Conservation (phyloP, 2,797 vertebrate species). For the Esox lucius region DNA sequence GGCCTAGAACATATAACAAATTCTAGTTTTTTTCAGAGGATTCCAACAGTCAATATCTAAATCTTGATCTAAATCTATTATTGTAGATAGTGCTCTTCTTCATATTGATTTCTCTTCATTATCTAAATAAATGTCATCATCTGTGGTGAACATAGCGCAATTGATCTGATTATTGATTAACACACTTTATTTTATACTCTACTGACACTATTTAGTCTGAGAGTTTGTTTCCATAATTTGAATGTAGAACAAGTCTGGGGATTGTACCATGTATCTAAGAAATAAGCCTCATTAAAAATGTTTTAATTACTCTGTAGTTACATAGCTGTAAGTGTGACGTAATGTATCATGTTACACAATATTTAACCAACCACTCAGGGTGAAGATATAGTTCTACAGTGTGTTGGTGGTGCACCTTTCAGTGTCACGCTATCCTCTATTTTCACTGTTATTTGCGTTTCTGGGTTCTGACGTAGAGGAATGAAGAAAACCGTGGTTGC, state of each 20-base stretch:
- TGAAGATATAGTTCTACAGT: not conserved
- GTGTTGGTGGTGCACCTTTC: not conserved
- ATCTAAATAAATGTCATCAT: constrained; percentile 15
- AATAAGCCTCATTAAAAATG: not conserved
- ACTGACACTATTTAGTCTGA: constrained; percentile 9
- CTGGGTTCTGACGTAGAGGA: not conserved
- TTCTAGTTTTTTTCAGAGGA: not conserved
- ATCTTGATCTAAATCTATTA: constrained; percentile 5
- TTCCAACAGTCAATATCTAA: not conserved
- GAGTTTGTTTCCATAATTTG: not conserved
- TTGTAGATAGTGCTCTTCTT: constrained; percentile 4
- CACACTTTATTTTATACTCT: constrained; percentile 7
- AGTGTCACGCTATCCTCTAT: not conserved
- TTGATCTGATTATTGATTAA: constrained; percentile 15
- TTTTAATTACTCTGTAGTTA: not conserved
- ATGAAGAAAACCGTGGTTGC: constrained; percentile 6
- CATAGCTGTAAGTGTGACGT: not conserved
- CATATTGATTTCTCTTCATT: constrained; percentile 7
- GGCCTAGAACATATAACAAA: not conserved
- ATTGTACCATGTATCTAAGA: not conserved
- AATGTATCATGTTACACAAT: not conserved
- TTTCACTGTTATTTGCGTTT: constrained; percentile 1
- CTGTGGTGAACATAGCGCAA: constrained; percentile 10
- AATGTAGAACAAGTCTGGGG: not conserved
- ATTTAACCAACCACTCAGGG: not conserved